Conservation (phyloP, 2,797 vertebrate genomes). For the Tapera naevia region DNA sequence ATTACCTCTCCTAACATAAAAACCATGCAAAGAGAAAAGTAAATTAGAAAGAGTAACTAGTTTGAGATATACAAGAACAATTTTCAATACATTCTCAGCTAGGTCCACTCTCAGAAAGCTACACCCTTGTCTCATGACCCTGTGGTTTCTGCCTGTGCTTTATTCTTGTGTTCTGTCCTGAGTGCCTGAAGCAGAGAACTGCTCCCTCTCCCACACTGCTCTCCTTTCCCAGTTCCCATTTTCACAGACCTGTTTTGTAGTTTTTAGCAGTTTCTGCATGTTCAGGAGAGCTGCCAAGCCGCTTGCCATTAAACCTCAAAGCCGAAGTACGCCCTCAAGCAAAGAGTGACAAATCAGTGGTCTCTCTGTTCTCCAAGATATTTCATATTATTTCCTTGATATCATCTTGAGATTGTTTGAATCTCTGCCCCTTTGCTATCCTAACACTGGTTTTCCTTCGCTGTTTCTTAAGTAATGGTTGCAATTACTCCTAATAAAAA, state of each 20-base stretch:
- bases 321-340: not conserved
- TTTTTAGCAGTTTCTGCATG: not conserved
- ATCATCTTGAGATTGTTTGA: not conserved
- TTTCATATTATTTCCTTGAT: not conserved
- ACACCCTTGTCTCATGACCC: not conserved
- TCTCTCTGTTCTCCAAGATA: not conserved
- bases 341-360: not conserved
- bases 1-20: not conserved
- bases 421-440: not conserved
- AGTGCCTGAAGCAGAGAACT: not conserved
- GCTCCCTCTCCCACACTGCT: not conserved
- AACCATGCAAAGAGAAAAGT: not conserved
- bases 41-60: not conserved
- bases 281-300: not conserved
- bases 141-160: not conserved
- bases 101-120: not conserved
- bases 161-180: not conserved
- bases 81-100: not conserved
- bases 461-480: not conserved
- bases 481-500: not conserved
- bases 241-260: not conserved
- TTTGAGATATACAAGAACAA: not conserved
- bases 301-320: not conserved
- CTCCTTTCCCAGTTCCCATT: not conserved
- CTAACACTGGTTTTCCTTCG: not conserved